These are phyloP conservation scores for Sclerodermus sp. DNA, from an alignment of 2,888 invertebrate genomes.

Conservation along the genomic window DNA sequence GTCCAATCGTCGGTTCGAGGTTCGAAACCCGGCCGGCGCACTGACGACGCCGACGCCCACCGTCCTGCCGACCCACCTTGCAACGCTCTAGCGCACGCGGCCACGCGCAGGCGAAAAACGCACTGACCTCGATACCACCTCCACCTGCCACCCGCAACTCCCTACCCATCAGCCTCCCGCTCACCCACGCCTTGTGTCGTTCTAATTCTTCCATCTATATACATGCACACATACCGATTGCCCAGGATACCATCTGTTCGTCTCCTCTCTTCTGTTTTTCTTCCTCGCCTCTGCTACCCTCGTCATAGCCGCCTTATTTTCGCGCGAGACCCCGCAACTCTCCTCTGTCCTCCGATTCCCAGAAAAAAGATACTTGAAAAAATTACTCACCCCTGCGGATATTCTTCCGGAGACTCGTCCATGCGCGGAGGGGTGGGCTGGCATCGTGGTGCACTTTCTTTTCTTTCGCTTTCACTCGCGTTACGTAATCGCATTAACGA, in stretches of 20 bases:
- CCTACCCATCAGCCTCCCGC: slow-evolving; percentile 3
- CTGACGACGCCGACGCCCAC: slow-evolving; percentile 52
- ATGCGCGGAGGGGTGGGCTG: no score
- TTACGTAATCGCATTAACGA: no score
- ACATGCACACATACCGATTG: not conserved
- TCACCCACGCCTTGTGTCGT: slow-evolving; percentile 9
- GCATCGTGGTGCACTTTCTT: no score
- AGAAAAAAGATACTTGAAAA: no score
- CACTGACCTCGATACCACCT: slow-evolving; percentile 52
- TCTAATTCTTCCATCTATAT: slow-evolving; percentile 11
- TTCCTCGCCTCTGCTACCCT: no score
- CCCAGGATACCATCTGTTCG: not conserved
- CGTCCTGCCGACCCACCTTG: slow-evolving; percentile 38
- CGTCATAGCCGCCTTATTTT: slow-evolving; percentile 9
- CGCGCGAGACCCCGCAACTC: no score
- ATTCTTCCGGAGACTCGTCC: no score
- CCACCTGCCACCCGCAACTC: slow-evolving; percentile 12
- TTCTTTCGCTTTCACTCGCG: no score
- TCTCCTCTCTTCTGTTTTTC: slow-evolving; percentile 1
- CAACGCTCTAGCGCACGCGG: slow-evolving; percentile 42
- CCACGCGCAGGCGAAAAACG: slow-evolving; percentile 54
- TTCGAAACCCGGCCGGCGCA: slow-evolving; percentile 50
- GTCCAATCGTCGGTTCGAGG: slow-evolving; percentile 53
- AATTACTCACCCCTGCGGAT: no score
- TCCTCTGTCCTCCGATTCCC: no score